Percentiles rank a stretch among this genome's conserved stretches.
Conservation (phyloP, 2,888 invertebrate genomes). For the Hyles lineata region DNA sequence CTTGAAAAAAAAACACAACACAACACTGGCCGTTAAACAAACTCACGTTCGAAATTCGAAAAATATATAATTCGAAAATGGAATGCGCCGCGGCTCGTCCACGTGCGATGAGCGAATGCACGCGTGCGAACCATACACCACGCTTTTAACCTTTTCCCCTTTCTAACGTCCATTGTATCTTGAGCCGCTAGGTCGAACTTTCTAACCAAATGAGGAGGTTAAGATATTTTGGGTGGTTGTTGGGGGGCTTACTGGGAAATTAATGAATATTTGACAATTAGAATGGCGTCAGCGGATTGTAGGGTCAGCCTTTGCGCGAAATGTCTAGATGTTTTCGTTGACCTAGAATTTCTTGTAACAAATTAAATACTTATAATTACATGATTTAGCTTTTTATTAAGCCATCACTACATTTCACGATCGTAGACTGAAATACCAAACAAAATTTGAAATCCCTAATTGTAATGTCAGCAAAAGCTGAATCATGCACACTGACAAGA, state of each 20-base stretch:
- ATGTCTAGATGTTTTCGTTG: background rate
- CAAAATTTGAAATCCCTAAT: too few species aligned
- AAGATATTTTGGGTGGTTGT: slow-evolving; percentile 25
- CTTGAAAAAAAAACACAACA: slow-evolving; percentile 43
- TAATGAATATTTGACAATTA: slow-evolving; percentile 73
- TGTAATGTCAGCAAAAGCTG: too few species aligned
- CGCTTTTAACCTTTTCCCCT: slow-evolving; percentile 67
- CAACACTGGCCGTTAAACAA: slow-evolving; percentile 49
- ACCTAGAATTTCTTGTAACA: background rate
- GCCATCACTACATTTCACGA: too few species aligned
- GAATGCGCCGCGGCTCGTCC: slow-evolving; percentile 46
- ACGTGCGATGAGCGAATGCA: slow-evolving; percentile 57
- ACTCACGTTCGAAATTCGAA: slow-evolving; percentile 52
- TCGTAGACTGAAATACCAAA: too few species aligned
- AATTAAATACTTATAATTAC: too few species aligned
- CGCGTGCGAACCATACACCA: slow-evolving; percentile 65
- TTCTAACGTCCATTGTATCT: slow-evolving; percentile 52
- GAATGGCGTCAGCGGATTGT: slow-evolving; percentile 39
- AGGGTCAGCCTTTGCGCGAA: background rate
- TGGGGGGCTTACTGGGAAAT: slow-evolving; percentile 49
- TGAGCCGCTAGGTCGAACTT: slow-evolving; percentile 44
- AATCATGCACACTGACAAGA: background rate
- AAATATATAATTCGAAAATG: slow-evolving; percentile 34
- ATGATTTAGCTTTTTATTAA: too few species aligned
- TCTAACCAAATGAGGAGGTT: slow-evolving; percentile 30